Evolutionary conservation across 2,797 vertebrate genomes (phyloP).

Genomic region (Astyanax mexicanus): DNA sequence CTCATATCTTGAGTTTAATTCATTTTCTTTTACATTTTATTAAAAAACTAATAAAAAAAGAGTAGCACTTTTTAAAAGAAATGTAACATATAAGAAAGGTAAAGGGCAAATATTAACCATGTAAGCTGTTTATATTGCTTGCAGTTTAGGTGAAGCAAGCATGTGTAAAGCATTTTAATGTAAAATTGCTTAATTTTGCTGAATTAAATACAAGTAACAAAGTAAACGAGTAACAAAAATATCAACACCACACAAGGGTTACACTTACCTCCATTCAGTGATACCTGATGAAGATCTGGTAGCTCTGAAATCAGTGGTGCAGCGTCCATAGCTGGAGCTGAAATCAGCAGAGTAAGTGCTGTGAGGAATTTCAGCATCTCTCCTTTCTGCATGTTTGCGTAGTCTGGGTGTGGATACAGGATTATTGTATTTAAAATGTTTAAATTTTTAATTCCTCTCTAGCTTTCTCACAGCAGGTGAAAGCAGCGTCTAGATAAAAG

Average conservation of each 20-base stretch:
- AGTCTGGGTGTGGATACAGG: slow-evolving; percentile 9
- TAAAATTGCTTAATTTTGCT: too few species aligned
- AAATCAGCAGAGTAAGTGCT: slow-evolving; percentile 38
- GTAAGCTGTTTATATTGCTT: too few species aligned
- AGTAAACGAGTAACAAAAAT: not conserved
- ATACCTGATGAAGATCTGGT: slow-evolving; percentile 16
- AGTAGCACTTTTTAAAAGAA: too few species aligned
- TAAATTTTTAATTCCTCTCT: not conserved
- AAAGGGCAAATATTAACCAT: too few species aligned
- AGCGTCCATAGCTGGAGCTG: slow-evolving; percentile 40
- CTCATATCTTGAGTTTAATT: too few species aligned
- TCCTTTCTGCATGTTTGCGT: slow-evolving; percentile 49
- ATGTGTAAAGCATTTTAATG: too few species aligned
- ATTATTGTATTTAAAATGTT: too few species aligned
- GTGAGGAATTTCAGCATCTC: slow-evolving; percentile 32
- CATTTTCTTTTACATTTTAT: too few species aligned
- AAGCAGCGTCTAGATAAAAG: not conserved
- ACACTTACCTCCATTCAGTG: slow-evolving; percentile 45
- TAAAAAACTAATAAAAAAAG: not conserved
- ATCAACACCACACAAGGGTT: not conserved
- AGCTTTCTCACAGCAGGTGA: not conserved
- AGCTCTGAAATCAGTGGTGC: slow-evolving; percentile 36
- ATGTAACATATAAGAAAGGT: too few species aligned
- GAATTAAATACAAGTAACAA: too few species aligned
- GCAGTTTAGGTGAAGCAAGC: too few species aligned